Base-by-base conservation (phyloP, 2,888 invertebrate genomes). In the Drosophila ochracea region DNA sequence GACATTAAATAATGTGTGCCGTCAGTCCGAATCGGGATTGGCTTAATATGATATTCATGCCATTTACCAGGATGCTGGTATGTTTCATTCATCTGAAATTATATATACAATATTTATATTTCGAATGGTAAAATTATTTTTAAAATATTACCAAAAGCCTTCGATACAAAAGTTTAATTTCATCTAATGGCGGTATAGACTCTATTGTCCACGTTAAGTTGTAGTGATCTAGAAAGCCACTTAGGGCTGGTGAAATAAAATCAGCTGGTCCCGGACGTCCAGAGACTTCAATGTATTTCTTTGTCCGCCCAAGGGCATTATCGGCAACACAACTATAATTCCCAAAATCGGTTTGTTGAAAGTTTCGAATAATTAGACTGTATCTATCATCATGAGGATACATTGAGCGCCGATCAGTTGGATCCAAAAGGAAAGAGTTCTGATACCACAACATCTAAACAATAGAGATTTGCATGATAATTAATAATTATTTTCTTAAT, bases 51-150 rank as follows among this genome's bases (percentile, higher is more conserved):
- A 76, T 91, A 92, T 78, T 96, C 96, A 91, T 96, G 95, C 96
- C 96, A 96, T 72, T 95, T 95, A 0, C 96, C 96, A 3, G 96
- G 96, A 92, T 95, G 95, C 89, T 96, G 96, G 93, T 95, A 95
- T 0, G 96, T 95, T 93, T 96, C 96, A 93, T 96, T 96, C 93
- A 96, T 95, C 96, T 96, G 4, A 53, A 77, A 68, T 47, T 30
- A 9, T 35, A n/a, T 41, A 30, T 19, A 13, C 10, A 21, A 41
- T 35, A 13, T 33, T 53, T 53, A 53, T 35, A 10, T 9, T 19
- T 10, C 16, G n/a, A 11, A n/a, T 39, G 28, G 4, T 3, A 41
- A 41, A 30, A 41, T 16, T 7, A 28, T 33, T 31, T 31, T 47
- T 37, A 33, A 33, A 58, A 6, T 21, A 91, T 93, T 91, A 95